Percentiles rank a stretch among this genome's conserved stretches.
These are phyloP conservation scores for Tretioscincus oriximinensis DNA, from an alignment of 2,113 vertebrate species.

Conservation along the genomic window DNA sequence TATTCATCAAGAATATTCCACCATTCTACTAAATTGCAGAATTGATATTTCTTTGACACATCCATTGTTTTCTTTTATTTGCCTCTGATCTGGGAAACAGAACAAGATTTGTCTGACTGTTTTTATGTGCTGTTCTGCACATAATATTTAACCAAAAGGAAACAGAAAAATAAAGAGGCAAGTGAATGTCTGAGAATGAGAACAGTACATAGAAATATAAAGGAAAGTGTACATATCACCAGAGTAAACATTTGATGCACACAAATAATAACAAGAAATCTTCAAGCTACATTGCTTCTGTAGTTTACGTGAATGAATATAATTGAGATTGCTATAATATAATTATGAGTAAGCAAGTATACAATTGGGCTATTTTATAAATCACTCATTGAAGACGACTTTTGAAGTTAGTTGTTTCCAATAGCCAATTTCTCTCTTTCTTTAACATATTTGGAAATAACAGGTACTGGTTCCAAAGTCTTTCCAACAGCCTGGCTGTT, in stretches of 20 bases:
- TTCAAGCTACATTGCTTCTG: neutral
- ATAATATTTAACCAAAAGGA: neutral
- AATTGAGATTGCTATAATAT: neutral
- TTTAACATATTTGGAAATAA: neutral
- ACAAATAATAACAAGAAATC: neutral
- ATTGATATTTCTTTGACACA: neutral
- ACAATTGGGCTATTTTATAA: neutral
- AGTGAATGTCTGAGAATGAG: neutral
- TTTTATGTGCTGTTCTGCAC: no score
- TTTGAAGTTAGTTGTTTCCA: neutral
- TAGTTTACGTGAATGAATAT: neutral
- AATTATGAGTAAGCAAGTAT: neutral
- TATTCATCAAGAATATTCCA: accelerated
- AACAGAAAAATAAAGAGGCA: neutral
- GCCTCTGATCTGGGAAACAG: neutral
- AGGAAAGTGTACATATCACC: neutral
- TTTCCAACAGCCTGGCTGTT: neutral
- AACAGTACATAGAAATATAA: neutral
- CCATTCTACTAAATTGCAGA: constrained; percentile 8
- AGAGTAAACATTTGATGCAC: no score
- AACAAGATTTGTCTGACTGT: no score
- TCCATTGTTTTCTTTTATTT: no score
- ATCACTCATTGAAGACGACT: neutral
- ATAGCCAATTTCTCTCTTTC: no score
- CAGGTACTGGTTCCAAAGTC: neutral